Conservation (phyloP, 2,888 invertebrate species). For the Hypercompe scribonia region DNA sequence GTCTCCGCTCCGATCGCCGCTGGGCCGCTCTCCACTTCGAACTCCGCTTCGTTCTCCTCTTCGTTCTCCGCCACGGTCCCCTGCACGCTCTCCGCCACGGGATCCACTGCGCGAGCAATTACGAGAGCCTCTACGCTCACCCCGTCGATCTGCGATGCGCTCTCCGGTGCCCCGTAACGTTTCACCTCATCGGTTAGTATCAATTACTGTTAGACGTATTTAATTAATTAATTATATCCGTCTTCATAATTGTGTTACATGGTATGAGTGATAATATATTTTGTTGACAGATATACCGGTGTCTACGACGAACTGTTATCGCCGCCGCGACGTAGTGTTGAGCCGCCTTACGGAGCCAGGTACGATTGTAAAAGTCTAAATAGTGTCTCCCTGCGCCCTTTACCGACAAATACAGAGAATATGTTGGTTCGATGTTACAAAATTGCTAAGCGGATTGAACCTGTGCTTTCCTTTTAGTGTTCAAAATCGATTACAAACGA, state of each 20-base stretch:
- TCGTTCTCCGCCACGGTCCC: constrained; percentile 50
- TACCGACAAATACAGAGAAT: constrained; percentile 60
- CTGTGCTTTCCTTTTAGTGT: constrained; percentile 64
- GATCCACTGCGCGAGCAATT: constrained; percentile 59
- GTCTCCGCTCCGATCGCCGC: constrained; percentile 55
- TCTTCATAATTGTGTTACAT: neutral
- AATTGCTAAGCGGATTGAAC: constrained; percentile 81
- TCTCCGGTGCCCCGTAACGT: constrained; percentile 55
- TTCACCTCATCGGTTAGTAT: constrained; percentile 72
- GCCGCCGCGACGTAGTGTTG: constrained; percentile 81
- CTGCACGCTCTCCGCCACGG: constrained; percentile 54
- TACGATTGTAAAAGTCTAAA: constrained; percentile 83
- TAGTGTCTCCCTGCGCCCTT: constrained; percentile 72
- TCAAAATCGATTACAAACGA: constrained; percentile 36
- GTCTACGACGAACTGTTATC: constrained; percentile 84
- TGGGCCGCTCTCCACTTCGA: constrained; percentile 43
- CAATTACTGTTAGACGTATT: too few relatives aligned
- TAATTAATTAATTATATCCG: neutral
- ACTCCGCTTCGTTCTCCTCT: constrained; percentile 68
- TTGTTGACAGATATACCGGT: constrained; percentile 73
- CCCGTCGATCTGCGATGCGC: constrained; percentile 59
- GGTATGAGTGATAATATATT: neutral
- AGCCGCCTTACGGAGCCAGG: constrained; percentile 84
- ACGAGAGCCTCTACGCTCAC: constrained; percentile 59
- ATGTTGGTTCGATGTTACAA: constrained; percentile 61